These are phyloP conservation scores for Lipophrys pholis DNA, from an alignment of 2,113 vertebrate species.

Conservation along the genomic window DNA sequence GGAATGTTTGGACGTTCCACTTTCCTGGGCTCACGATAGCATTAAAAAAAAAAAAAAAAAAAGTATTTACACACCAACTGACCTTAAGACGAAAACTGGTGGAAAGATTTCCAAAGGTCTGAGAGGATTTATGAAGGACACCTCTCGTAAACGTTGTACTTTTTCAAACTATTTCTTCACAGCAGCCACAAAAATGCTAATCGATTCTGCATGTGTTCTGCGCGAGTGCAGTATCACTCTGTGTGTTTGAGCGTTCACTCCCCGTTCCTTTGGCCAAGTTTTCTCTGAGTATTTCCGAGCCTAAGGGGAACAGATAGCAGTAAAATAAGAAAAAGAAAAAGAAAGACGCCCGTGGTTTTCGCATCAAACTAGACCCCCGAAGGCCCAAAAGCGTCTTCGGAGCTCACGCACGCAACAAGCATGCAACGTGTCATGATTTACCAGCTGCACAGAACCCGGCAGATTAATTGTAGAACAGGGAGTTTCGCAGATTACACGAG, in stretches of 20 bases:
- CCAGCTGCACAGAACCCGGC: slow-evolving; percentile 11
- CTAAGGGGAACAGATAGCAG: slow-evolving; percentile 54
- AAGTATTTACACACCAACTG: slow-evolving; percentile 22
- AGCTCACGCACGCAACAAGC: slow-evolving; percentile 13
- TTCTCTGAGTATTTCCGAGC: slow-evolving; percentile 56
- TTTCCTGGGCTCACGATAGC: not conserved
- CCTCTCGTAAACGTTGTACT: slow-evolving; percentile 61
- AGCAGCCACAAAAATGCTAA: slow-evolving; percentile 66
- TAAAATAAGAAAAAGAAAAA: not conserved
- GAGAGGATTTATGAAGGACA: slow-evolving; percentile 44
- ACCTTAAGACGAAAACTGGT: slow-evolving; percentile 12
- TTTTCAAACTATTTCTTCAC: slow-evolving; percentile 53
- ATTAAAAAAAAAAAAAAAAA: slow-evolving; percentile 19
- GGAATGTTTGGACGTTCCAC: slow-evolving; percentile 2
- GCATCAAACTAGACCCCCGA: slow-evolving; percentile 56
- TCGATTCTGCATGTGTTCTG: slow-evolving; percentile 67
- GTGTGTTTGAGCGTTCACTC: slow-evolving; percentile 46
- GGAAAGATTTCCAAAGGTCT: slow-evolving; percentile 41
- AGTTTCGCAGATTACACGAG: slow-evolving; percentile 33
- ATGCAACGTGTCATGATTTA: slow-evolving; percentile 33
- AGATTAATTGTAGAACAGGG: slow-evolving; percentile 21
- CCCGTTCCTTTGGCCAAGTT: slow-evolving; percentile 62
- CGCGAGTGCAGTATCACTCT: slow-evolving; percentile 22
- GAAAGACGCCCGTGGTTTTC: slow-evolving; percentile 62
- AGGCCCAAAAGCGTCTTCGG: slow-evolving; percentile 27